These are phyloP conservation scores for Enteromius radiatus DNA, from an alignment of 2,797 vertebrate genomes.

Conservation along the genomic window DNA sequence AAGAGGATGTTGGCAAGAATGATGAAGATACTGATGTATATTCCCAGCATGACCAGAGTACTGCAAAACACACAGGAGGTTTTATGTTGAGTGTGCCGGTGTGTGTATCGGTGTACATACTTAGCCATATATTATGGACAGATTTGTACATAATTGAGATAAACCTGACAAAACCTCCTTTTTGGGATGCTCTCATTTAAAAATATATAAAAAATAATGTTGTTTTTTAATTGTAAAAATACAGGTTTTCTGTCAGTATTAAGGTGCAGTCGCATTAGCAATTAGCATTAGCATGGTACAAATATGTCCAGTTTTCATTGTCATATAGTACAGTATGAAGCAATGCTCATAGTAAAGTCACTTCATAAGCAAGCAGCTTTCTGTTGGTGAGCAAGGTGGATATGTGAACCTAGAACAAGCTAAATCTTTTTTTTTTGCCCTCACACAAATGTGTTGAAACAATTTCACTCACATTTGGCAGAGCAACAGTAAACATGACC, in stretches of 20 bases:
- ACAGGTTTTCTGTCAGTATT: background rate
- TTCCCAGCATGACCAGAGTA: constrained; percentile 87
- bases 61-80: constrained; percentile 68
- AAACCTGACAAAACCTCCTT: background rate
- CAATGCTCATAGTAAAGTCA: background rate
- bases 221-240: background rate
- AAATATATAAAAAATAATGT: no score
- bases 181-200: background rate
- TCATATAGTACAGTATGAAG: background rate
- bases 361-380: background rate
- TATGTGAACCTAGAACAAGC: background rate
- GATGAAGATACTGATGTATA: constrained; percentile 88
- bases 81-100: background rate
- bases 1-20: constrained; percentile 88
- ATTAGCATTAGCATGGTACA: background rate
- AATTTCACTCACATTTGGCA: background rate
- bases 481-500: background rate
- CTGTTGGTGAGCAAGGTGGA: background rate
- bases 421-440: background rate
- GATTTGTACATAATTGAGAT: background rate
- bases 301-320: background rate
- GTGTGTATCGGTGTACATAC: background rate
- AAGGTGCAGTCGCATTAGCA: background rate
- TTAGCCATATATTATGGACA: background rate
- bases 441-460: background rate